A percentile compares a stretch with the other conserved stretches of the same genome.
Conservation (phyloP, 2,113 vertebrate genomes). For the Tinamus guttatus region DNA sequence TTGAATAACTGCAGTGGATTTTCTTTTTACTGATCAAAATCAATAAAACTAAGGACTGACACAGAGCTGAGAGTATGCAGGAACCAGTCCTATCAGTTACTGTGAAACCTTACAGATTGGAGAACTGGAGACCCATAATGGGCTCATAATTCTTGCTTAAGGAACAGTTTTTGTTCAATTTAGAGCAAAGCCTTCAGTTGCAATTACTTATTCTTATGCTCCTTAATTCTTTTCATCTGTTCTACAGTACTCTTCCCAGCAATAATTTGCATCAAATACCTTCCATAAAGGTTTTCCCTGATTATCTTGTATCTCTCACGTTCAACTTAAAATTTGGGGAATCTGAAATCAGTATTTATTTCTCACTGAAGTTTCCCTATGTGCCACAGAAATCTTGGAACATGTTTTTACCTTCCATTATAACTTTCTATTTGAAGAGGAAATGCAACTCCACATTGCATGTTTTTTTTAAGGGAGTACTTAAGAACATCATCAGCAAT, state of each 20-base stretch:
- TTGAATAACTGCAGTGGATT: not conserved
- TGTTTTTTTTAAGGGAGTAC: conserved; percentile 1
- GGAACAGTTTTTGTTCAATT: not conserved
- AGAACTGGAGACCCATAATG: not conserved
- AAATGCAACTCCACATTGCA: not conserved
- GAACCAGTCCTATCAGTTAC: not conserved
- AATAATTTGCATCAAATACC: not conserved
- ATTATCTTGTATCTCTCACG: not conserved
- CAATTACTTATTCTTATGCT: not conserved
- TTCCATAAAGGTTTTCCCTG: not conserved
- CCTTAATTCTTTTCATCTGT: not conserved
- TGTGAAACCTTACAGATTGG: fast-evolving
- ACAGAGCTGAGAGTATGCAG: not conserved
- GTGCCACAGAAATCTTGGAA: not conserved
- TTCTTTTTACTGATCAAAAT: not conserved
- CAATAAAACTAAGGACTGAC: not conserved
- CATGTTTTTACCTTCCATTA: not conserved
- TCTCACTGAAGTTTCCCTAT: not conserved
- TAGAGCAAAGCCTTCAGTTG: not conserved
- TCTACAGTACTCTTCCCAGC: not conserved
- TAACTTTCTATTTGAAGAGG: not conserved
- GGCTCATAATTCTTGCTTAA: not conserved
- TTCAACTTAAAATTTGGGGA: not conserved
- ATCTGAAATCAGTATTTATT: conserved; percentile 12
- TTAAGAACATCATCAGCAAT: conserved; percentile 8